Percentiles rank a stretch among this genome's conserved stretches.
Conservation (phyloP, 2,888 invertebrate species). For the Dendrolimus houi region DNA sequence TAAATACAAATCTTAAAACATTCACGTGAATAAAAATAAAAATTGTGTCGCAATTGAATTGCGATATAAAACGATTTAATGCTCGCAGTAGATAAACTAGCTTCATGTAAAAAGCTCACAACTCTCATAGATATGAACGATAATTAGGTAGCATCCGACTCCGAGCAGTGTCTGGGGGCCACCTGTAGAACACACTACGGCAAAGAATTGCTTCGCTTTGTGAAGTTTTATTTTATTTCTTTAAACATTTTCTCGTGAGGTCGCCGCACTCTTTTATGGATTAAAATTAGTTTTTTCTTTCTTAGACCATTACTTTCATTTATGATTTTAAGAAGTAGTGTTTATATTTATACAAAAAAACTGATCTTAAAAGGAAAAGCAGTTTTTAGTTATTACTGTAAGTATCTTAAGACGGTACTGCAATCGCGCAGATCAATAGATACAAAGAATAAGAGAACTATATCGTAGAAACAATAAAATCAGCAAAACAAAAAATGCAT, state of each 20-base stretch:
- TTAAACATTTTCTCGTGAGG: neutral
- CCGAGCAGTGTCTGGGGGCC: conserved; percentile 22
- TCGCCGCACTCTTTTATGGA: conserved; percentile 2
- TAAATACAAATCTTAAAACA: no score
- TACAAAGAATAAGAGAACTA: no score
- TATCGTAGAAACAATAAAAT: no score
- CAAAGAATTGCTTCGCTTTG: neutral
- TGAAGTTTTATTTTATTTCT: neutral
- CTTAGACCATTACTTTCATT: neutral
- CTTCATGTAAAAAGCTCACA: conserved; percentile 1
- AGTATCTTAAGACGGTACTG: no score
- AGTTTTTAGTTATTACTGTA: no score
- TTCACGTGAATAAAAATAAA: no score
- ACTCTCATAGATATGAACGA: conserved; percentile 50
- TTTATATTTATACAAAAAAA: no score
- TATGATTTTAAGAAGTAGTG: no score
- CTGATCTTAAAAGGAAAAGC: no score
- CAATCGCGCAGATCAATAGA: no score
- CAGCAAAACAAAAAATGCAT: no score
- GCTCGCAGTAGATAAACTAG: neutral
- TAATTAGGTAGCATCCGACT: conserved; percentile 32
- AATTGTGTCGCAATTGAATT: neutral
- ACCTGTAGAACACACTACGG: conserved; percentile 36
- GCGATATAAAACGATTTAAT: conserved; percentile 20
- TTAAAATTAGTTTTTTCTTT: conserved; percentile 2